Evolutionary conservation across 2,888 invertebrate genomes (phyloP).

Genomic region (Drepana falcataria): DNA sequence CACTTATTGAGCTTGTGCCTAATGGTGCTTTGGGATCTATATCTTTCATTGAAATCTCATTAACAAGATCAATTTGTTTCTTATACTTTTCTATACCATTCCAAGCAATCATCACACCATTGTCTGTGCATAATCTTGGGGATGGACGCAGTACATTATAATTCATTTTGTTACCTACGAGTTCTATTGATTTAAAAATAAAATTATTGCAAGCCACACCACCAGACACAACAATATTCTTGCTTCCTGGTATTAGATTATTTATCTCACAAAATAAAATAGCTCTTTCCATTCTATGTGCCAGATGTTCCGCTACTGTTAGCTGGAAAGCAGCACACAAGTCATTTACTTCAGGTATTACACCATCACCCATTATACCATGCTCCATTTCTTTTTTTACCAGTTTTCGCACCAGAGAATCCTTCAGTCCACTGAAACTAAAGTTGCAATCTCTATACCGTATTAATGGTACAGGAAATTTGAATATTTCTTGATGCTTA

Average conservation of each 20-base stretch:
- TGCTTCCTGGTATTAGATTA: slow-evolving; percentile 73
- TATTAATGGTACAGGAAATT: slow-evolving; percentile 82
- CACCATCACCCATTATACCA: slow-evolving; percentile 79
- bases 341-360: slow-evolving; percentile 87
- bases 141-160: slow-evolving; percentile 88
- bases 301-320: slow-evolving; percentile 86
- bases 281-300: slow-evolving; percentile 89
- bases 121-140: slow-evolving; percentile 94
- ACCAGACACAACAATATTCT: slow-evolving; percentile 90
- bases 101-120: slow-evolving; percentile 99
- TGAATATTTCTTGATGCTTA: slow-evolving; percentile 80
- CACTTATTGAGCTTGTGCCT: slow-evolving; percentile 78
- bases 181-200: slow-evolving; percentile 83
- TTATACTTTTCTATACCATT: slow-evolving; percentile 92
- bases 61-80: slow-evolving; percentile 51
- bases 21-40: slow-evolving; percentile 80
- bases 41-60: slow-evolving; percentile 79
- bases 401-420: slow-evolving; percentile 76
- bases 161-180: slow-evolving; percentile 81
- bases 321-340: slow-evolving; percentile 92
- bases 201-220: slow-evolving; percentile 97
- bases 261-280: slow-evolving; percentile 83
- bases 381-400: slow-evolving; percentile 78
- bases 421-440: slow-evolving; percentile 91
- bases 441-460: slow-evolving; percentile 90